phyloP scores from a whole-genome alignment of 2,888 invertebrate species.

The Diarsia rubi region DNA sequence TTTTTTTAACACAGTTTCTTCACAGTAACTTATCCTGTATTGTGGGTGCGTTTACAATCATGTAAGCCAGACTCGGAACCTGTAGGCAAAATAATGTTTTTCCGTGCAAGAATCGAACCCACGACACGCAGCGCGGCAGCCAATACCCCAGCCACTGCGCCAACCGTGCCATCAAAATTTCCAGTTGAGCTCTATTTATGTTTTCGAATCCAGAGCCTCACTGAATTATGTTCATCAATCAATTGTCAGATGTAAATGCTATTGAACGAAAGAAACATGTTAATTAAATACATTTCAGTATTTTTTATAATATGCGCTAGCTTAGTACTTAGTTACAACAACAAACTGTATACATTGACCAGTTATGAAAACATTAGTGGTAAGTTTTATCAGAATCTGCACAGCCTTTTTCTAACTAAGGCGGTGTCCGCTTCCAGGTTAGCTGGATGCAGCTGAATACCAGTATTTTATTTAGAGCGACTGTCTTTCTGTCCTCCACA shows the following conservation, averaged over 20 bases:
- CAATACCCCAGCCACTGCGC: not conserved
- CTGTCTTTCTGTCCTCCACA: not conserved
- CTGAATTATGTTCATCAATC: constrained; percentile 39
- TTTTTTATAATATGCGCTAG: constrained; percentile 20
- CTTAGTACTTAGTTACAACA: constrained; percentile 47
- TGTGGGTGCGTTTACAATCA: not conserved
- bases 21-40: not conserved
- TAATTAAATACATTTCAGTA: constrained; percentile 18
- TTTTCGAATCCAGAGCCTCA: constrained; percentile 45
- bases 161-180: not conserved
- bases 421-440: not conserved
- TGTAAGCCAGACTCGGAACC: not conserved
- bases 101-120: not conserved
- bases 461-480: not conserved
- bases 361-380: constrained; percentile 46
- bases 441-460: not conserved
- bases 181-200: not conserved
- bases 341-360: constrained; percentile 51
- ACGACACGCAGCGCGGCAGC: not conserved
- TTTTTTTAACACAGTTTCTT: too few relatives aligned
- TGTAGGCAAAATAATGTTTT: not conserved
- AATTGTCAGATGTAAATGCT: constrained; percentile 7
- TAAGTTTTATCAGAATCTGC: constrained; percentile 9
- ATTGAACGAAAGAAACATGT: constrained; percentile 30
- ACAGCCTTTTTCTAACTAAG: not conserved